Conservation (phyloP, 2,797 vertebrate genomes). For the Pangasius mekongensis region DNA sequence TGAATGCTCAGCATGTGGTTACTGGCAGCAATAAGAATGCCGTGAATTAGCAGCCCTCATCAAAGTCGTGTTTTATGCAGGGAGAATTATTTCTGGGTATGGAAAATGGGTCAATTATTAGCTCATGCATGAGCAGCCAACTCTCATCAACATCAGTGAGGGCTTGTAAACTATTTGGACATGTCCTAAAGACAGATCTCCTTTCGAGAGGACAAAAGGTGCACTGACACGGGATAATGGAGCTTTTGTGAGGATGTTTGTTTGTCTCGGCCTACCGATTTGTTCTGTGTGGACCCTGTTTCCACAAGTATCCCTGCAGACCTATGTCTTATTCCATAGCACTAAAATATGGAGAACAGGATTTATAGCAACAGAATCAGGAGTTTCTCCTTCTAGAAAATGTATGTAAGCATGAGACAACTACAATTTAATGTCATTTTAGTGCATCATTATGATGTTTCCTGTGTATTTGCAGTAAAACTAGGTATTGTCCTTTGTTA, state of each 20-base stretch:
- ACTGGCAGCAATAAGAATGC: conserved; percentile 47
- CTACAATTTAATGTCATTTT: neutral
- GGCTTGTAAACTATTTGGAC: conserved; percentile 48
- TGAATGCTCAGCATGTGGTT: conserved; percentile 60
- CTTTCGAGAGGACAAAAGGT: conserved; percentile 45
- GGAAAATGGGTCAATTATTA: conserved; percentile 71
- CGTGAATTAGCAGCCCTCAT: conserved; percentile 55
- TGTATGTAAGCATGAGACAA: neutral
- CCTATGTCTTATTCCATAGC: conserved; percentile 37
- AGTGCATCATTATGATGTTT: neutral
- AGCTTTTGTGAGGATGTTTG: conserved; percentile 60
- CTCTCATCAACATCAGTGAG: conserved; percentile 52
- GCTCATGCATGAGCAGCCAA: conserved; percentile 57
- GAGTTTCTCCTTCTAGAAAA: neutral
- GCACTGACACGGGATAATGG: conserved; percentile 55
- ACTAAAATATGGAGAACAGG: neutral
- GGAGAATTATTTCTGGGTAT: conserved; percentile 56
- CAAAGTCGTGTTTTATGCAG: conserved; percentile 60
- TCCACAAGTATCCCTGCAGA: conserved; percentile 37
- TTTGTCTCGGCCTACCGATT: conserved; percentile 65
- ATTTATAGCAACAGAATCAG: neutral
- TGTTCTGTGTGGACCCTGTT: conserved; percentile 53
- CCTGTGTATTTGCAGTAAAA: neutral
- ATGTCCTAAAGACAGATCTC: conserved; percentile 51
- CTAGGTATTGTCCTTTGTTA: neutral